Percentiles rank a stretch among this genome's conserved stretches.
phyloP scores from a whole-genome alignment of 2,888 invertebrate species.

The Tetragnatha montana region DNA sequence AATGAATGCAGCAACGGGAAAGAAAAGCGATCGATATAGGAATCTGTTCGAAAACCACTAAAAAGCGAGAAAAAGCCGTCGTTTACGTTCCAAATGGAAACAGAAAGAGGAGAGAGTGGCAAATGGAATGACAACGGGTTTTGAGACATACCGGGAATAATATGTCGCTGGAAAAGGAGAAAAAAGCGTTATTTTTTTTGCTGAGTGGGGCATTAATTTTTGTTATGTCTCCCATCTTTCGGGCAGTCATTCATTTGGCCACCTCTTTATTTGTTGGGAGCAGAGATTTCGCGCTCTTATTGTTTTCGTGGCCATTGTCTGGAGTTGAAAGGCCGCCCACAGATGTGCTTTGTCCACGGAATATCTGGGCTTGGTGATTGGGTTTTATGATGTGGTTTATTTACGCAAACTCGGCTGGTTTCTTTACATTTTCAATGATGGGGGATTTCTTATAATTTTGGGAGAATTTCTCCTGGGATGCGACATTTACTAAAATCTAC shows the following conservation, averaged over 20 bases:
- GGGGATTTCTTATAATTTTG: no score
- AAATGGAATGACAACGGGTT: slow-evolving; percentile 34
- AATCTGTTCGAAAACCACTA: slow-evolving; percentile 26
- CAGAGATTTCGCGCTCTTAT: slow-evolving; percentile 32
- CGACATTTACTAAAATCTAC: no score
- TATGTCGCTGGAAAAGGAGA: not conserved
- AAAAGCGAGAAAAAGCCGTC: slow-evolving; percentile 23
- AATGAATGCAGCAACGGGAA: no score
- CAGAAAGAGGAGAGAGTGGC: slow-evolving; percentile 16
- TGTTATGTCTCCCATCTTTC: slow-evolving; percentile 27
- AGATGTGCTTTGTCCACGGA: not conserved
- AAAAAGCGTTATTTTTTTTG: slow-evolving; percentile 2
- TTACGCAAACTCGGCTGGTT: no score
- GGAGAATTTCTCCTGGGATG: no score
- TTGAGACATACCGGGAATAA: slow-evolving; percentile 15
- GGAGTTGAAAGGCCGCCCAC: slow-evolving; percentile 6
- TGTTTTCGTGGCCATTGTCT: slow-evolving; percentile 21
- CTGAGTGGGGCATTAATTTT: slow-evolving; percentile 56
- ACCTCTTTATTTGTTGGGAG: slow-evolving; percentile 36
- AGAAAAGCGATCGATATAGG: slow-evolving; percentile 26
- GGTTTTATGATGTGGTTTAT: slow-evolving; percentile 5
- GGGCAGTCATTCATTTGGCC: slow-evolving; percentile 28
- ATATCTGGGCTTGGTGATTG: slow-evolving; percentile 8
- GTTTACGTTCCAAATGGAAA: slow-evolving; percentile 44
- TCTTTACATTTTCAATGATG: no score